Conservation (phyloP, 2,113 vertebrate species). For the Cinclus cinclus region DNA sequence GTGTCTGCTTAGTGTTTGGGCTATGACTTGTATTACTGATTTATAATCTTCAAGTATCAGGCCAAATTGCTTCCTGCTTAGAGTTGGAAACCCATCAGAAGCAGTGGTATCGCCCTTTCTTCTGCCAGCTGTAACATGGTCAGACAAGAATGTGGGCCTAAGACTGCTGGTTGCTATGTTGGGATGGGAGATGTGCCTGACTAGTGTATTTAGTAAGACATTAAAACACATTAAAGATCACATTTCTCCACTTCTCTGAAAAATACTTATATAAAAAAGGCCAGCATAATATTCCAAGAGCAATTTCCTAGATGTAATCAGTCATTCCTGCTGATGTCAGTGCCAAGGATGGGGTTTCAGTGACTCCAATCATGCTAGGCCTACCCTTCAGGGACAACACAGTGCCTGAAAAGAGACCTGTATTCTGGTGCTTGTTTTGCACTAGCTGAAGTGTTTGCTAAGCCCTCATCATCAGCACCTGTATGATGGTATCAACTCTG, state of each 20-base stretch:
- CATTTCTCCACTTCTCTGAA: not conserved
- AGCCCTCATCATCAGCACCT: not conserved
- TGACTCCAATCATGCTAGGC: not conserved
- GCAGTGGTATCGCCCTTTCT: not conserved
- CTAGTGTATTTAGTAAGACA: not conserved
- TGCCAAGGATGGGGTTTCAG: not conserved
- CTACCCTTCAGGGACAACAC: not conserved
- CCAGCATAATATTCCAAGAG: not conserved
- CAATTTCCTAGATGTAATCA: not conserved
- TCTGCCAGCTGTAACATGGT: not conserved
- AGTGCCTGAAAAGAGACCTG: not conserved
- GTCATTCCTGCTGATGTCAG: not conserved
- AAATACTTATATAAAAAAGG: not conserved
- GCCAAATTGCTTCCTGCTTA: not conserved
- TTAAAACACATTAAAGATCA: not conserved
- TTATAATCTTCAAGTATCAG: not conserved
- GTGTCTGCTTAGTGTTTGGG: not conserved
- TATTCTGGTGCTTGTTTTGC: slow-evolving; percentile 24
- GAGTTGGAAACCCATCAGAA: slow-evolving; percentile 25
- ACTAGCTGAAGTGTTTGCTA: not conserved
- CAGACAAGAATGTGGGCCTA: not conserved
- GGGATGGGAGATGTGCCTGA: not conserved
- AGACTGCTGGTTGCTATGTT: not conserved
- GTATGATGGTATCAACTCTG: not conserved
- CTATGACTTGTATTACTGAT: not conserved